Evolutionary conservation across 2,888 invertebrate species (phyloP).

Genomic region (Prenolepis imparis): DNA sequence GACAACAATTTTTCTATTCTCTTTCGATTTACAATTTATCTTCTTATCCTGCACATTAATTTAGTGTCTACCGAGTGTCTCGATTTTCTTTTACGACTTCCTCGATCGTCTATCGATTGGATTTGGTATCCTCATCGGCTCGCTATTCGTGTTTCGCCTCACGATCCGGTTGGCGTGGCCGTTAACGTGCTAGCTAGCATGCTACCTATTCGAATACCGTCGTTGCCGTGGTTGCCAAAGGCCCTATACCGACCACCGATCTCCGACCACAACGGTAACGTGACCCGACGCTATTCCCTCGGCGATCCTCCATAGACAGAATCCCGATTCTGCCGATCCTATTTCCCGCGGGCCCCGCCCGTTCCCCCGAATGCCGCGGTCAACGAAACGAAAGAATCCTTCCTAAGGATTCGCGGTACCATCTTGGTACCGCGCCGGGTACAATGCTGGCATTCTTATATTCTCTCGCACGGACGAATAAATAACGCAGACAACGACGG

Average conservation of each 20-base stretch:
- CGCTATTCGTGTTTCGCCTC: constrained; percentile 71
- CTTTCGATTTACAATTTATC: neutral
- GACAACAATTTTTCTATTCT: neutral
- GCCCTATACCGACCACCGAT: constrained; percentile 61
- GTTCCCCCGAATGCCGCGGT: neutral
- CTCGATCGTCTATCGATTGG: constrained; percentile 68
- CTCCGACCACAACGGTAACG: constrained; percentile 76
- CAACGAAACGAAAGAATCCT: constrained; percentile 18
- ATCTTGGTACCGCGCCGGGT: neutral
- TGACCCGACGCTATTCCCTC: constrained; percentile 69
- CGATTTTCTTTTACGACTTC: constrained; percentile 67
- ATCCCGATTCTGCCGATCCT: constrained; percentile 62
- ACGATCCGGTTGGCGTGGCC: constrained; percentile 71
- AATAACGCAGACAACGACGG: neutral
- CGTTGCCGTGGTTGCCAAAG: constrained; percentile 73
- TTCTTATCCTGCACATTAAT: neutral
- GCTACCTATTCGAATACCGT: constrained; percentile 67
- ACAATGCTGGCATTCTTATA: neutral
- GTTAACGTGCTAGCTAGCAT: constrained; percentile 65
- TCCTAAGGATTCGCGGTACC: constrained; percentile 20
- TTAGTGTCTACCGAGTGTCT: constrained; percentile 61
- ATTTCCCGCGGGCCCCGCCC: constrained; percentile 35
- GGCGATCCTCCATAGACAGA: constrained; percentile 56
- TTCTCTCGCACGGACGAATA: neutral
- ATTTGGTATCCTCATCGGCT: constrained; percentile 71